Conservation (phyloP, 2,113 vertebrate genomes). For the Aix galericulata region DNA sequence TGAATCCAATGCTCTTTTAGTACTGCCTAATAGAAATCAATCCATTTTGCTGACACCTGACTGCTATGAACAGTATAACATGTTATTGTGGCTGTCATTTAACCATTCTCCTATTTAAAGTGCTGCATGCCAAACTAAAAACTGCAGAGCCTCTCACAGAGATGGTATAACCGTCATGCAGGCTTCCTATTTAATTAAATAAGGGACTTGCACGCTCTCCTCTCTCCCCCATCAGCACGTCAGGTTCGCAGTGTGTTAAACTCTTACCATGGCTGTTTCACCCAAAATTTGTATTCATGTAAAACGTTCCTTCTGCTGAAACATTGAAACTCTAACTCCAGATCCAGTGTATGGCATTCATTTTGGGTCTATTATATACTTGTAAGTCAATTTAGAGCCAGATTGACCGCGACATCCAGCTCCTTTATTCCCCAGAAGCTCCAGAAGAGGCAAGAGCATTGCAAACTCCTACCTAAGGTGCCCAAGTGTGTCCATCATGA, state of each 20-base stretch:
- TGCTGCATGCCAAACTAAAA: not conserved
- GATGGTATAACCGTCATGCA: not conserved
- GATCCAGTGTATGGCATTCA: not conserved
- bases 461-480: not conserved
- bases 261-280: not conserved
- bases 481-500: not conserved
- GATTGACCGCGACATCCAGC: fast-evolving
- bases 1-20: not conserved
- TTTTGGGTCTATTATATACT: not conserved
- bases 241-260: not conserved
- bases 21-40: not conserved
- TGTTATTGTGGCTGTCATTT: conserved; percentile 12
- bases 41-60: not conserved
- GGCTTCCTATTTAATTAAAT: not conserved
- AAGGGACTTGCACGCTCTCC: not conserved
- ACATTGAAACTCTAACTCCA: not conserved
- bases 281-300: not conserved
- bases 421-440: not conserved
- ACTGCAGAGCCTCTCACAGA: not conserved
- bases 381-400: not conserved
- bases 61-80: not conserved
- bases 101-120: not conserved
- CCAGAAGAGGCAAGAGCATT: not conserved
- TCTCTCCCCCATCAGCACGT: not conserved
- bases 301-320: not conserved